Percentiles rank a stretch among this genome's conserved stretches.
These are phyloP conservation scores for Hypsopygia costalis DNA, from an alignment of 2,888 invertebrate species.

Conservation along the genomic window DNA sequence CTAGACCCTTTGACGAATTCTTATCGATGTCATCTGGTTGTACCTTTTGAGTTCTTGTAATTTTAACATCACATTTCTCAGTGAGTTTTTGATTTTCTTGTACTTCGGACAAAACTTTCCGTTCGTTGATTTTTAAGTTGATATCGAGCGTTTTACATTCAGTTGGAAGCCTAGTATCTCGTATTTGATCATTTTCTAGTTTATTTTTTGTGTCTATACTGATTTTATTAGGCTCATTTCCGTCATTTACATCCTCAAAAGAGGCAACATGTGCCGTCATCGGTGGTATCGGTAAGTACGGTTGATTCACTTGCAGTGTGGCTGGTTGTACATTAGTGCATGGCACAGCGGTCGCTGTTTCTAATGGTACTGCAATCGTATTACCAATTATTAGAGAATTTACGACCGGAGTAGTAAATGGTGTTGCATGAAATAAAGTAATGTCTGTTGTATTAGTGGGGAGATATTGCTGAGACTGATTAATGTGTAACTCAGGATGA, in stretches of 20 bases:
- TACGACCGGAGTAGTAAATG: constrained; percentile 36
- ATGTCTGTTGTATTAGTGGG: constrained; percentile 36
- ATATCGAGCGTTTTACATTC: constrained; percentile 18
- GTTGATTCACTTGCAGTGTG: no score
- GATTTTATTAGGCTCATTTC: no score
- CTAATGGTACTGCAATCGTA: constrained; percentile 26
- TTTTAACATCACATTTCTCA: constrained; percentile 19
- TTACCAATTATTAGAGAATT: constrained; percentile 42
- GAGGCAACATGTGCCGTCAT: no score
- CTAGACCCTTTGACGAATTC: constrained; percentile 24
- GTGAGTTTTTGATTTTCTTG: constrained; percentile 37
- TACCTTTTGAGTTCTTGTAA: constrained; percentile 16
- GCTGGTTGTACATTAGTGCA: neutral
- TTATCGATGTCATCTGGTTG: constrained; percentile 20
- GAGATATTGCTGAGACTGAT: constrained; percentile 27
- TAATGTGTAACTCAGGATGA: constrained; percentile 18
- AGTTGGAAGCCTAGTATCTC: constrained; percentile 7
- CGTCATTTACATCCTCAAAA: no score
- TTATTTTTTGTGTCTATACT: no score
- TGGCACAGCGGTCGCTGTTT: neutral
- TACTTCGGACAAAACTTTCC: constrained; percentile 47
- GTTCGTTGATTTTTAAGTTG: constrained; percentile 28
- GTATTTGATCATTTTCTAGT: neutral
- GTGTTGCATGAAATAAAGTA: constrained; percentile 41
- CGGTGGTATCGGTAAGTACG: no score